Conservation (phyloP, 2,888 invertebrate species). For the Geotrupes spiniger region DNA sequence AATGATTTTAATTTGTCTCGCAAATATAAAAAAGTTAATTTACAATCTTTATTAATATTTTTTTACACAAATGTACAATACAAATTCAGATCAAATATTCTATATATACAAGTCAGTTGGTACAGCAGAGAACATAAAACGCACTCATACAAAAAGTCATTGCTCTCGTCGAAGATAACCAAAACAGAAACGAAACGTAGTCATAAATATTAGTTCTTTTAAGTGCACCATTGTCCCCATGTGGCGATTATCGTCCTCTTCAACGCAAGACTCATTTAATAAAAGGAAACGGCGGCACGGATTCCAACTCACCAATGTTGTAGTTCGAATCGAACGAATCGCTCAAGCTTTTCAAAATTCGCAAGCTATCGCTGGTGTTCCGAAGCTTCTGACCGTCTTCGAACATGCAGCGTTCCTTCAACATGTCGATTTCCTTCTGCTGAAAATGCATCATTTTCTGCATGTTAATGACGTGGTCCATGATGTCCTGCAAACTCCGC, state of each 20-base stretch:
- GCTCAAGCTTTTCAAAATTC: slow-evolving; percentile 15
- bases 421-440: slow-evolving; percentile 38
- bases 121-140: neutral
- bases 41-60: neutral
- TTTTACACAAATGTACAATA: neutral
- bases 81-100: neutral
- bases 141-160: too few species aligned
- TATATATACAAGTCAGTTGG: neutral
- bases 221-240: too few species aligned
- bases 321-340: slow-evolving; percentile 9
- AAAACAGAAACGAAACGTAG: too few species aligned
- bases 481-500: slow-evolving; percentile 27
- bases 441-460: slow-evolving; percentile 33
- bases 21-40: neutral
- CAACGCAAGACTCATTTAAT: neutral
- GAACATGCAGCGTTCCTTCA: slow-evolving; percentile 28
- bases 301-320: slow-evolving; percentile 27
- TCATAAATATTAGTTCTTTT: too few species aligned
- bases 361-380: neutral
- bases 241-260: too few species aligned
- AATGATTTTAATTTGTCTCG: too few species aligned
- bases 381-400: neutral
- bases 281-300: slow-evolving; percentile 30
- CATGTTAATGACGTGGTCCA: slow-evolving; percentile 30
- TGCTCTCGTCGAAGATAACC: too few species aligned